These are phyloP conservation scores for Leptarthrus brevirostris DNA, from an alignment of 2,888 invertebrate genomes.

Conservation along the genomic window DNA sequence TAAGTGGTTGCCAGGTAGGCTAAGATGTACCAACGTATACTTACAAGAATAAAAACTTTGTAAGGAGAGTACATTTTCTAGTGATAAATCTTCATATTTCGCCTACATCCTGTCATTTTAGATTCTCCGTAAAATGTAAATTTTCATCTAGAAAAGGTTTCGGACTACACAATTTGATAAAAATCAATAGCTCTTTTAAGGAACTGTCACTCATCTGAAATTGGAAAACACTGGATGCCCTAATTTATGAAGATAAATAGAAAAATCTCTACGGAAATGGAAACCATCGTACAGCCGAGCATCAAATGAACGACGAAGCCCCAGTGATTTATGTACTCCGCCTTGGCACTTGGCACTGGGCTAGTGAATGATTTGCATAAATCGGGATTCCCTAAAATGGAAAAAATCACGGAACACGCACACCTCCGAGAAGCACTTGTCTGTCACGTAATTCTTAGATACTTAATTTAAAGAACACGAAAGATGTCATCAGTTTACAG, in stretches of 20 bases:
- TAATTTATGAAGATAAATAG: conserved; percentile 34
- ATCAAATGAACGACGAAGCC: conserved; percentile 1
- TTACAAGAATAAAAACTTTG: too few relatives aligned
- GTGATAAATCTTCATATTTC: too few relatives aligned
- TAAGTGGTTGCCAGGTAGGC: too few relatives aligned
- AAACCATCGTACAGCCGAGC: conserved; percentile 14
- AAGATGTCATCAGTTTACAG: too few relatives aligned
- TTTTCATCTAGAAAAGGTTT: too few relatives aligned
- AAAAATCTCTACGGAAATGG: conserved; percentile 4
- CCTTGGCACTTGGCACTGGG: conserved; percentile 21
- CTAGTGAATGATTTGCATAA: conserved; percentile 25
- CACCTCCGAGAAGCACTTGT: background rate
- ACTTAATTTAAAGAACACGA: too few relatives aligned
- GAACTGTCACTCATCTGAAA: background rate
- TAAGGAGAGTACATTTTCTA: too few relatives aligned
- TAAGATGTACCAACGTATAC: too few relatives aligned
- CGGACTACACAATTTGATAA: too few relatives aligned
- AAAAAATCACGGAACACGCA: background rate
- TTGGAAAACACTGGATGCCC: conserved; percentile 16
- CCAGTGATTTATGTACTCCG: conserved; percentile 16
- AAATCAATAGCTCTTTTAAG: conserved; percentile 15
- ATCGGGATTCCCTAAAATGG: conserved; percentile 7
- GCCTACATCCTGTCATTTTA: too few relatives aligned
- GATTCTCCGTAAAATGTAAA: too few relatives aligned
- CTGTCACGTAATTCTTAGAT: too few relatives aligned